phyloP scores from a whole-genome alignment of 2,888 invertebrate genomes.

The Drosophila bunnanda region DNA sequence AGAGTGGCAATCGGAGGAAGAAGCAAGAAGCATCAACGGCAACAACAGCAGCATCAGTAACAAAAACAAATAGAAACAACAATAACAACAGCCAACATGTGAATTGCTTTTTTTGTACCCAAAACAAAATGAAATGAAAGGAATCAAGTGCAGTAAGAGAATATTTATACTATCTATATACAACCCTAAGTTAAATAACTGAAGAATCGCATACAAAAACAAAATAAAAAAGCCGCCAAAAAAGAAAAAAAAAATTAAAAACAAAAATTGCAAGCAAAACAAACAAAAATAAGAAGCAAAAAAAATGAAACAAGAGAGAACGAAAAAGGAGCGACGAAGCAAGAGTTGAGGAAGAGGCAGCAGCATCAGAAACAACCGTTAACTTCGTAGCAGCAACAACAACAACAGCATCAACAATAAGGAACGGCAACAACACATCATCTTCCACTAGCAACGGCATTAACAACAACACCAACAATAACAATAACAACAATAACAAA shows the following conservation, averaged over 20 bases:
- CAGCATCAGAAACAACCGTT: constrained; percentile 9
- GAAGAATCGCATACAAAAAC: constrained; percentile 7
- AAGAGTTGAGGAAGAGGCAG: constrained; percentile 3
- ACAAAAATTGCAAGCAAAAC: constrained; percentile 29
- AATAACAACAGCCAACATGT: constrained; percentile 46
- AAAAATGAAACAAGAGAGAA: constrained; percentile 14
- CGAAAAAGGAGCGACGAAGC: constrained; percentile 10
- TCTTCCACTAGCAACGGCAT: constrained; percentile 19
- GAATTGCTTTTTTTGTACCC: constrained; percentile 49
- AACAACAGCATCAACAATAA: background rate
- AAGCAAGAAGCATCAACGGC: constrained; percentile 23
- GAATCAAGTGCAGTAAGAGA: constrained; percentile 35
- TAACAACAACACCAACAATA: constrained; percentile 1
- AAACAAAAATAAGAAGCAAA: constrained; percentile 16
- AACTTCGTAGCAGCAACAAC: background rate
- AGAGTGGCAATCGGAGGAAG: constrained; percentile 47
- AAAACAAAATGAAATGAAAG: constrained; percentile 36
- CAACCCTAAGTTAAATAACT: constrained; percentile 9
- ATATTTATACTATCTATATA: constrained; percentile 18
- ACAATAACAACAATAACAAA: background rate
- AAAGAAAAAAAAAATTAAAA: constrained; percentile 29
- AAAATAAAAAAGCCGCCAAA: constrained; percentile 49
- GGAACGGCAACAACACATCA: constrained; percentile 5
- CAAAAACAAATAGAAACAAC: constrained; percentile 40
- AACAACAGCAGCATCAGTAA: constrained; percentile 31